A percentile compares a stretch with the other conserved stretches of the same genome.
Evolutionary conservation across 37 sponge, comb jelly and placozoan species (phyloP).

Genomic region (Agelas oroides): DNA sequence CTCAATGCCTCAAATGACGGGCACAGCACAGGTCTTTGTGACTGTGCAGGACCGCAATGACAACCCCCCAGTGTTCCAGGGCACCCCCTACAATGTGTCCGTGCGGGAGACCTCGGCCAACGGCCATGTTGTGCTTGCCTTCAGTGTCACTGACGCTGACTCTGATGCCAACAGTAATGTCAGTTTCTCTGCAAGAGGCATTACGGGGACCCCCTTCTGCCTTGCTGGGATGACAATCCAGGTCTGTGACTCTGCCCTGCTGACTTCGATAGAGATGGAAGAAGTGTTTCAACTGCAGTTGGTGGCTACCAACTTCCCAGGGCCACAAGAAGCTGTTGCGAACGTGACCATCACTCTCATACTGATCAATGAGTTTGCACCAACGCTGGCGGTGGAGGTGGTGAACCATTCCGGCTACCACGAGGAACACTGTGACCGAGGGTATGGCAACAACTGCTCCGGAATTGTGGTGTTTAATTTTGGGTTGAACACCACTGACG

Average conservation of each 20-base stretch:
- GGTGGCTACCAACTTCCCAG: slow-evolving; percentile 33
- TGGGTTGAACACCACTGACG: slow-evolving; percentile 49
- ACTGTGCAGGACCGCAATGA: slow-evolving; percentile 70
- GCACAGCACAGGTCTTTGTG: slow-evolving; percentile 46
- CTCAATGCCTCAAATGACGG: slow-evolving; percentile 22
- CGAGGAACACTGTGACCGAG: slow-evolving; percentile 37
- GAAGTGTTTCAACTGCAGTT: slow-evolving; percentile 15
- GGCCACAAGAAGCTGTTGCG: slow-evolving; percentile 13
- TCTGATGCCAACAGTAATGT: slow-evolving; percentile 20
- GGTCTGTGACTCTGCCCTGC: slow-evolving; percentile 49
- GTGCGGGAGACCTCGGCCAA: slow-evolving; percentile 52
- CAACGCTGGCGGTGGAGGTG: background rate
- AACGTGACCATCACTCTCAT: slow-evolving; percentile 25
- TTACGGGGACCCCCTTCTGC: slow-evolving; percentile 53
- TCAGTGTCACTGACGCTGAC: slow-evolving; percentile 66
- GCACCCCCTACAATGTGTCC: slow-evolving; percentile 36
- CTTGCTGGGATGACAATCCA: slow-evolving; percentile 29
- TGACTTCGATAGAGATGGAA: slow-evolving; percentile 36
- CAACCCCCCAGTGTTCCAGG: slow-evolving; percentile 62
- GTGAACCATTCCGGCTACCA: slow-evolving; percentile 1
- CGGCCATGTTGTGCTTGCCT: slow-evolving; percentile 28
- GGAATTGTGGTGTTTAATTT: slow-evolving; percentile 42
- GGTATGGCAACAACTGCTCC: slow-evolving; percentile 9
- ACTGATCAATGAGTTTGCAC: slow-evolving; percentile 70
- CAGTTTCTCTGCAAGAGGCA: background rate